Evolutionary conservation across 1,140 invertebrate species (phyloP), one percentile per base, ranked within the genome.

Genomic region (Laupala kohalensis): DNA sequence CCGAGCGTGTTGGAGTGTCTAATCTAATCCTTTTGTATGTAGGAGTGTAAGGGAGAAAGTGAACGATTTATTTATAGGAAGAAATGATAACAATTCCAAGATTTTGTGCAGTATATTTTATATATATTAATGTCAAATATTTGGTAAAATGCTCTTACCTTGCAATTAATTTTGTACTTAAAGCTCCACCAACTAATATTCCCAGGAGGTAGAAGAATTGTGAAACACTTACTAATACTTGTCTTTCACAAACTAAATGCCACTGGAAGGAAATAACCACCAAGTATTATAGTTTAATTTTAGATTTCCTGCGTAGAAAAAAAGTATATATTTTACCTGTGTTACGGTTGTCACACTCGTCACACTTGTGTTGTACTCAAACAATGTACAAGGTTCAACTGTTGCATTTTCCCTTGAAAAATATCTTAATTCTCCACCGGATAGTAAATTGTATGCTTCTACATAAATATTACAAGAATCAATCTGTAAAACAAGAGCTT

Each of bases 161-260:
- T 4, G 62, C n/a, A 4, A 73, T 26, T 19, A 73, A 27, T 4
- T n/a, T 15, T 19, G 25, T 30, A 23, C 69, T 37, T 4, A 73
- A 2, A 25, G 64, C 37, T 25, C 72, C 72, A 13, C 72, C 72
- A 23, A 67, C 26, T 19, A 73, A 29, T 13, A 73, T 71, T 26
- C 72, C 72, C 6, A 73, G 19, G 12, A 73, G 67, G 30, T 73
- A 73, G 69, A 73, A 73, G 53, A 66, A 67, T 24, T 73, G 72
- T 0, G 72, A 71, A 3, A 73, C 72, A 27, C 69, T 71, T 5
- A 73, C 64, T n/a, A 73, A 28, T n/a, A 73, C 64, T 66, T 67
- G 25, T 37, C 69, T n/a, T n/a, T 73, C 23, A 65, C 72, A 73
- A 9, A 73, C 72, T 25, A 73, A 62, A 27, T 71, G 37, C 72